A percentile compares a stretch with the other conserved stretches of the same genome.
Conservation (phyloP, 2,888 invertebrate genomes). For the Philopedon plagiatum region DNA sequence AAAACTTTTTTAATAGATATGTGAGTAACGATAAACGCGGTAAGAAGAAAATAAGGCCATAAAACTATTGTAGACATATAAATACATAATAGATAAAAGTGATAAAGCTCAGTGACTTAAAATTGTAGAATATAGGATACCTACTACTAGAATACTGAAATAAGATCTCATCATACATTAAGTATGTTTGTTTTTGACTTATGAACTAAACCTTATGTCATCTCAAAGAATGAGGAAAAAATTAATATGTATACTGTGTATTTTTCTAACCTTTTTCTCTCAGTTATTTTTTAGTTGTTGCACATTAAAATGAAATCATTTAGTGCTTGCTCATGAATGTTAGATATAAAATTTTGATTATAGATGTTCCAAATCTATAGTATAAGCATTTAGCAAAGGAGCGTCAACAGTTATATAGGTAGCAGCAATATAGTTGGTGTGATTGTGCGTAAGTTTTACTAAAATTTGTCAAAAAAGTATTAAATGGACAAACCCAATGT, state of each 20-base stretch:
- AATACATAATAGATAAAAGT: constrained; percentile 21
- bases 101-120: constrained; percentile 18
- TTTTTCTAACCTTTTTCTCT: too few relatives aligned
- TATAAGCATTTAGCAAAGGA: too few relatives aligned
- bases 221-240: too few relatives aligned
- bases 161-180: constrained; percentile 14
- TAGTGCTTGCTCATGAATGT: too few relatives aligned
- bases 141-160: constrained; percentile 5
- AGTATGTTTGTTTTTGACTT: not conserved
- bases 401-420: too few relatives aligned
- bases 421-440: too few relatives aligned
- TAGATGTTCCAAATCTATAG: too few relatives aligned
- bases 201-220: too few relatives aligned
- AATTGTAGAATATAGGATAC: not conserved
- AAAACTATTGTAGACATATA: constrained; percentile 24
- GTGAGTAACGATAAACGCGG: constrained; percentile 32
- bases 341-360: too few relatives aligned
- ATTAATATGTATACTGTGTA: too few relatives aligned
- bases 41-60: constrained; percentile 32
- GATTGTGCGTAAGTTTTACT: not conserved
- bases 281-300: too few relatives aligned
- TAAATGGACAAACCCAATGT: not conserved
- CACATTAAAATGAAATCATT: too few relatives aligned
- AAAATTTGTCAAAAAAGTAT: not conserved
- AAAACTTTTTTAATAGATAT: constrained; percentile 35